Conservation (phyloP, 2,797 vertebrate genomes). For the Schizopygopsis malacanthus region DNA sequence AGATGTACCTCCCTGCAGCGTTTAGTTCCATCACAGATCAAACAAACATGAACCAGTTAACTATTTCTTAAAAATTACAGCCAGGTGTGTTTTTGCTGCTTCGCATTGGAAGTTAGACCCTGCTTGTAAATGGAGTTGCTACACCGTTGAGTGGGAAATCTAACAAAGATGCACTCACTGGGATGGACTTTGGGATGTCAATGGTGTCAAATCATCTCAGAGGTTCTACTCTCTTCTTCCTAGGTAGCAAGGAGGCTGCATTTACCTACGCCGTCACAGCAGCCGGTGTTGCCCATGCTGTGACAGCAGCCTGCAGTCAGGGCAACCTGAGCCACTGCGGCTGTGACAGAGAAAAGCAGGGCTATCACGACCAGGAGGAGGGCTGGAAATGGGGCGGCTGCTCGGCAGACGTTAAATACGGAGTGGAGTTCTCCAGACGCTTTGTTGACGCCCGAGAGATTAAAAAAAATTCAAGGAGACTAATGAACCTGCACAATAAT, state of each 20-base stretch:
- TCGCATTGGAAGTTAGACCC: background rate
- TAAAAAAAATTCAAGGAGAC: constrained; percentile 94
- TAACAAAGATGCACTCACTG: constrained; percentile 6
- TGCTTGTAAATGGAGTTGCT: background rate
- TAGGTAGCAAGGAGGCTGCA: constrained; percentile 97
- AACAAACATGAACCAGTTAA: background rate
- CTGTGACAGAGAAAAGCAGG: constrained; percentile 97
- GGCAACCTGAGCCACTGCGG: constrained; percentile 98
- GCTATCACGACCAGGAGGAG: constrained; percentile 94
- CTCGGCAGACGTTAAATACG: constrained; percentile 96
- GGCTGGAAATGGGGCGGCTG: constrained; percentile 99
- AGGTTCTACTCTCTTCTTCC: constrained; percentile 59
- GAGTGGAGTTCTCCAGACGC: constrained; percentile 95
- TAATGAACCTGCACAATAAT: constrained; percentile 99
- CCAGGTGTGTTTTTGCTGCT: background rate
- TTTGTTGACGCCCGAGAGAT: constrained; percentile 98
- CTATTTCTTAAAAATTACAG: constrained; percentile 9
- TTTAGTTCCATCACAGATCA: constrained; percentile 2
- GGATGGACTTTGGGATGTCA: constrained; percentile 1
- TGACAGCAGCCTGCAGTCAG: constrained; percentile 96
- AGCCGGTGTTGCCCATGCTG: constrained; percentile 93
- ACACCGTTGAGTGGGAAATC: background rate
- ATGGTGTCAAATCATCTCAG: background rate
- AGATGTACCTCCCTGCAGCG: background rate
- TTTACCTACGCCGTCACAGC: constrained; percentile 98